Evolutionary conservation across 2,888 invertebrate genomes (phyloP).

Genomic region (Herminia tarsipennalis): DNA sequence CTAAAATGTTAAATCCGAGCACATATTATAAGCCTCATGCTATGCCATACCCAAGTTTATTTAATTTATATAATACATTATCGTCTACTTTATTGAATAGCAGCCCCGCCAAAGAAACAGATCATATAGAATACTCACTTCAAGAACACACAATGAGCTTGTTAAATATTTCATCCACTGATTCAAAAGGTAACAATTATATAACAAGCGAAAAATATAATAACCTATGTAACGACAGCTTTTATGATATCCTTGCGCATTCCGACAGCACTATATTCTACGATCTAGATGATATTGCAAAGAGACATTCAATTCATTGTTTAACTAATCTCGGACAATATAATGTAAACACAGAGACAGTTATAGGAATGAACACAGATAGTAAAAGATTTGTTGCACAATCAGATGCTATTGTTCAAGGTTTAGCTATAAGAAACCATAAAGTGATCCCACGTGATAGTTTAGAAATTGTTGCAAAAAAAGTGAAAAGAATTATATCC

Average conservation of each 20-base stretch:
- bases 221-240: conserved; percentile 50
- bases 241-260: conserved; percentile 47
- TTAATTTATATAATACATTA: conserved; percentile 54
- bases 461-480: conserved; percentile 49
- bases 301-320: conserved; percentile 68
- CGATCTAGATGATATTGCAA: conserved; percentile 70
- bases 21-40: conserved; percentile 36
- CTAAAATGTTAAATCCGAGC: conserved; percentile 2
- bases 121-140: too few species aligned
- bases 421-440: conserved; percentile 64
- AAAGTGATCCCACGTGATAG: conserved; percentile 51
- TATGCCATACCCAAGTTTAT: conserved; percentile 62
- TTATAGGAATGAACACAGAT: conserved; percentile 36
- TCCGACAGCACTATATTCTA: conserved; percentile 75
- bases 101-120: conserved; percentile 24
- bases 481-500: conserved; percentile 52
- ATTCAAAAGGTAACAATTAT: conserved; percentile 33
- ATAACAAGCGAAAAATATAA: conserved; percentile 65
- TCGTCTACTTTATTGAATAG: conserved; percentile 41
- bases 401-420: conserved; percentile 62
- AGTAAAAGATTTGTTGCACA: conserved; percentile 49
- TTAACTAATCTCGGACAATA: conserved; percentile 50
- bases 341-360: conserved; percentile 51
- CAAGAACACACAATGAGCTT: conserved; percentile 30
- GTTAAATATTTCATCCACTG: conserved; percentile 10